Base-by-base conservation (phyloP, 2,888 invertebrate genomes). In the Podabrus alpinus region DNA sequence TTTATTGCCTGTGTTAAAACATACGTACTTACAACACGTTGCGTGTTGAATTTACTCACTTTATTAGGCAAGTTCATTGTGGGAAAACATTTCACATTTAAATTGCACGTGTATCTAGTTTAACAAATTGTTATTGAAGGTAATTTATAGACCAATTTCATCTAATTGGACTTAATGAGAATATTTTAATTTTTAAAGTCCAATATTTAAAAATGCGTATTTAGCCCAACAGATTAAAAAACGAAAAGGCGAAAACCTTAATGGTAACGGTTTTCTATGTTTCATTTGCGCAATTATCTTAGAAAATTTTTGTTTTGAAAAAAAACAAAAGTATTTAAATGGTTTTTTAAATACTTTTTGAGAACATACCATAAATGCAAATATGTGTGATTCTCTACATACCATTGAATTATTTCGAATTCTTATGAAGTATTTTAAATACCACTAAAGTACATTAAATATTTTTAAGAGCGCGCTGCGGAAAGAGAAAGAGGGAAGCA, bases 1-100 rank as follows among this genome's bases (percentile, higher is more conserved):
- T 84, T 85, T 84, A 85, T 84, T 83, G 82, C 82, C 79, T 76
- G 77, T 78, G 78, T 81, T 81, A 80, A 81, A 81, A 82, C 81
- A 80, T 78, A 81, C 80, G 78, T 79, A 79, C 76, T 72, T 68
- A 71, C 71, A 77, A 75, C 76, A 76, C 77, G 72, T 79, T 76
- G 78, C 80, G 78, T 78, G 79, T 74, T 73, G 77, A 77, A 75
- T 76, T 78, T 79, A 78, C 79, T 77, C 77, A 78, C 79, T 79
- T 79, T 80, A 81, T 81, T 81, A 78, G 77, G 75, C 66, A 73
- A 72, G 74, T 77, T 78, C 76, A 76, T 75, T 79, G 79, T 78
- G 80, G 79, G 79, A 80, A 80, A 80, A 78, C 74, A 74, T 77
- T 73, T 79, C 71, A 78, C 76, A 70, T 74, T 77, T 73, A 72